Percentiles rank a stretch among this genome's conserved stretches.
Conservation (phyloP, 2,113 vertebrate genomes). For the Engraulis encrasicolus region DNA sequence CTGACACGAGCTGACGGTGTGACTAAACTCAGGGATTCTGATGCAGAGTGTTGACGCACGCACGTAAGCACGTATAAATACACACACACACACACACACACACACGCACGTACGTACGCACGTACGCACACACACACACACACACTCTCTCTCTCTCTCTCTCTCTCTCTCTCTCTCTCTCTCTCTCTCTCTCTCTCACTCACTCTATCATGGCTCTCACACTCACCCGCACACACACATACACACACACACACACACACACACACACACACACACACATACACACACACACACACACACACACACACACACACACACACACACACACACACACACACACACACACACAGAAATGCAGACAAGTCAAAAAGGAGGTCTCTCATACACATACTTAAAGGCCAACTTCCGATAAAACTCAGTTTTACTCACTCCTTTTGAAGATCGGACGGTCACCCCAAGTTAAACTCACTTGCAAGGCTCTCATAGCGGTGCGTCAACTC, state of each 20-base stretch:
- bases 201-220: neutral
- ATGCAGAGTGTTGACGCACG: neutral
- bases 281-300: too few species aligned
- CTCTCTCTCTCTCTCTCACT: too few species aligned
- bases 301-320: neutral
- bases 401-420: too few species aligned
- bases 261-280: neutral
- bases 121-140: neutral
- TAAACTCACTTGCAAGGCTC: too few species aligned
- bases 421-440: too few species aligned
- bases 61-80: neutral
- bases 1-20: slow-evolving; percentile 11
- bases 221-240: neutral
- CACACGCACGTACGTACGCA: neutral
- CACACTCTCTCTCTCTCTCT: neutral
- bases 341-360: too few species aligned
- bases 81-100: neutral
- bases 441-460: too few species aligned
- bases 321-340: too few species aligned
- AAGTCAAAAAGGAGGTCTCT: neutral
- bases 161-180: too few species aligned
- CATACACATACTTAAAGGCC: too few species aligned
- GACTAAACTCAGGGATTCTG: neutral
- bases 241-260: neutral
- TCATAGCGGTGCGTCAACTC: too few species aligned